Evolutionary conservation across 2,797 vertebrate genomes (phyloP), one percentile per base, ranked within the genome.

Genomic region (Myotis daubentonii): DNA sequence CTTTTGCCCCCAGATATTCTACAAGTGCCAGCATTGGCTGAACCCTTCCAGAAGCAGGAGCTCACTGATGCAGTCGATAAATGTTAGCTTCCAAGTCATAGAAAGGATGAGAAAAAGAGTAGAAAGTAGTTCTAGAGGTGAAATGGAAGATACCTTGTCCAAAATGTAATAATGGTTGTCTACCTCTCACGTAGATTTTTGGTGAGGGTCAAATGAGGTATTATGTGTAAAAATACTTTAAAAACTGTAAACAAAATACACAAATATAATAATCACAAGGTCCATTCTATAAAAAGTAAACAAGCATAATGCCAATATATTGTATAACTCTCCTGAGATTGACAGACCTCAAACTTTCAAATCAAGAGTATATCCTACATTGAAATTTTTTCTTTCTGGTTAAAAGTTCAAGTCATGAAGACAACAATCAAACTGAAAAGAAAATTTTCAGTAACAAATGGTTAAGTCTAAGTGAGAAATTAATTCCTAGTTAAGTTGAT

Each of bases 371-470:
- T 90, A 57, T 28, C 20, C 10, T 83, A 84, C 30, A 74, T 4
- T 93, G 33, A 17, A 76, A 76, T 78, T 91, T 92, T 91, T 94
- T 44, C 74, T 89, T 66, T 75, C 57, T 51, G 28, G 49, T 86
- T 78, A 83, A 91, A 92, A 93, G 30, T 87, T 87, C 83, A 94
- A 89, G 84, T 79, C 8, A 68, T 44, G 51, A 87, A 19, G 38
- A 87, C 19, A 92, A 71, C 57, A 66, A 62, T 74, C 41, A 88
- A 90, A 92, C 11, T 68, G 81, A 95, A 78, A 85, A 72, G 60
- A 23, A 89, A 66, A 5, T 44, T 66, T 87, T 71, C n/a, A 70
- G 72, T 85, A 76, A 12, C 47, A 93, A 87, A 95, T 72, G 12
- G n/a, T 82, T 93, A 83, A 47, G 49, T 72, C 19, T 41, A 85